These are phyloP conservation scores for Chrysopilus asiliformis DNA, from an alignment of 2,888 invertebrate species.

Conservation along the genomic window DNA sequence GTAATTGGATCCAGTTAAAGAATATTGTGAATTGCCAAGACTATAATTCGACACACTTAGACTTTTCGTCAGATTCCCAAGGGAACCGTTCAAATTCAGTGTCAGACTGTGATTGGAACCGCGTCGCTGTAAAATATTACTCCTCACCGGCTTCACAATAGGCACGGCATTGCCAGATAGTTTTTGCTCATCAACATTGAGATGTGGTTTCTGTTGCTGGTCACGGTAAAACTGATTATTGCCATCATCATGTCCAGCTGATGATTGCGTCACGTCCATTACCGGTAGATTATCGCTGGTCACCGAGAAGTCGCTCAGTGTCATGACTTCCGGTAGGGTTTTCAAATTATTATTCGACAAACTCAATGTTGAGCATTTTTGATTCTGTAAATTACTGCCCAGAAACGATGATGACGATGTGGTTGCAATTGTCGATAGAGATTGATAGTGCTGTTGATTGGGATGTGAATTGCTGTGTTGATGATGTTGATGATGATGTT, in stretches of 20 bases:
- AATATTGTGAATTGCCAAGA: conserved; percentile 31
- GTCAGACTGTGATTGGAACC: conserved; percentile 49
- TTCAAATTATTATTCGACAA: conserved; percentile 58
- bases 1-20: conserved; percentile 23
- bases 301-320: conserved; percentile 47
- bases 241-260: no score
- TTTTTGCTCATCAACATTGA: conserved; percentile 7
- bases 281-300: conserved; percentile 1
- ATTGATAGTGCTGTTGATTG: no score
- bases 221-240: no score
- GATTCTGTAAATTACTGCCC: conserved; percentile 45
- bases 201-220: conserved; percentile 5
- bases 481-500: conserved; percentile 12
- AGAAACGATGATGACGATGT: conserved; percentile 19
- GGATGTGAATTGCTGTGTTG: conserved; percentile 43
- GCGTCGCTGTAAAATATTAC: conserved; percentile 40
- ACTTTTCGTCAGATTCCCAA: conserved; percentile 30
- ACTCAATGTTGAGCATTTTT: conserved; percentile 45
- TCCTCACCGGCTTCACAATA: conserved; percentile 19
- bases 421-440: conserved; percentile 3
- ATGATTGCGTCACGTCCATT: no score
- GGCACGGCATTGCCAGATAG: conserved; percentile 13
- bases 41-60: conserved; percentile 40
- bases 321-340: conserved; percentile 56
- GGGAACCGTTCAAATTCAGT: conserved; percentile 43